phyloP scores from a whole-genome alignment of 2,113 vertebrate genomes.

The Antigone vipio region DNA sequence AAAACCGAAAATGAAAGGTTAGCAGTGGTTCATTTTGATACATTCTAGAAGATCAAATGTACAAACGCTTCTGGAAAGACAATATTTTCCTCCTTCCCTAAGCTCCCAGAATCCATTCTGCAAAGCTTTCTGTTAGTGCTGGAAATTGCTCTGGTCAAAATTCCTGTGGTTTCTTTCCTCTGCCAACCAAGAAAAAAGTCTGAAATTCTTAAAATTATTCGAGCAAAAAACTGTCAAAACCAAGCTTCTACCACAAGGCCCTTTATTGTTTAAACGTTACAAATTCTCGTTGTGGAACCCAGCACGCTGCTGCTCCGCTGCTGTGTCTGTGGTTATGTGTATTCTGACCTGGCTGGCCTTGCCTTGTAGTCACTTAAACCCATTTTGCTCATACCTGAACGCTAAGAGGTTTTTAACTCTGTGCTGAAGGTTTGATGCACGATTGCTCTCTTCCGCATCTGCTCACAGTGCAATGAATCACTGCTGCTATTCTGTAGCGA shows the following conservation, averaged over 20 bases:
- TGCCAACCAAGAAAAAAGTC: not conserved
- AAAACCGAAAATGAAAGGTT: not conserved
- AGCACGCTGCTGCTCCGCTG: not conserved
- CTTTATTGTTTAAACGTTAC: not conserved
- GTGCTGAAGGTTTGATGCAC: not conserved
- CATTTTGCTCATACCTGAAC: not conserved
- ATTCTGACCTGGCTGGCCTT: not conserved
- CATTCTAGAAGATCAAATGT: not conserved
- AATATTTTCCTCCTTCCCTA: not conserved
- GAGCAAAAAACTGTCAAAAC: not conserved
- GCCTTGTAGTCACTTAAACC: not conserved
- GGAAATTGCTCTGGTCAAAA: not conserved
- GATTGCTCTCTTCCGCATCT: not conserved
- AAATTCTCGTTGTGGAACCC: not conserved
- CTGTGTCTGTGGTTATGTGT: not conserved
- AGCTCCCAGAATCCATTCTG: not conserved
- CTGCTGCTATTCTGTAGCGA: not conserved
- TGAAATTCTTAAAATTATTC: not conserved
- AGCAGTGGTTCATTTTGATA: rapidly evolving
- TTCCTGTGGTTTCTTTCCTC: not conserved
- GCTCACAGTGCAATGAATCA: not conserved
- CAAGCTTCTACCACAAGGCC: not conserved
- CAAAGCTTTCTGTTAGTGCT: not conserved
- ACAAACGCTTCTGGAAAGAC: not conserved
- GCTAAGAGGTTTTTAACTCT: not conserved